Evolutionary conservation across 53 echinoderm and acorn worm species (phyloP).

Genomic region (Holothuria leucospilota): DNA sequence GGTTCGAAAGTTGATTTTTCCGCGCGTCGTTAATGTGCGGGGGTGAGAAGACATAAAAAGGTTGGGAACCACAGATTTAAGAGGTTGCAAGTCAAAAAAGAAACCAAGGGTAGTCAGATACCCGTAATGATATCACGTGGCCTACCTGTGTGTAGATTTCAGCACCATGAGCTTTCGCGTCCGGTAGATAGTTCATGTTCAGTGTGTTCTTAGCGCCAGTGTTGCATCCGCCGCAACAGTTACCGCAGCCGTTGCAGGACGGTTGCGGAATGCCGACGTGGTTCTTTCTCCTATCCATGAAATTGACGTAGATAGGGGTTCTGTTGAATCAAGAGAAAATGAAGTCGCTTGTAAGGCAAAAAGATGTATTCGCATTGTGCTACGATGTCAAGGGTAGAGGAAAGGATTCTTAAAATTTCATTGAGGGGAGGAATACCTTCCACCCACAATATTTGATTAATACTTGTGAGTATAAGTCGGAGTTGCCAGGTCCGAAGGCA

Average conservation of each 20-base stretch:
- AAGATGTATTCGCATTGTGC: background rate
- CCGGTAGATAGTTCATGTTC: conserved; percentile 82
- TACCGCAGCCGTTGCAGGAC: conserved; percentile 62
- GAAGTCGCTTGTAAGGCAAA: background rate
- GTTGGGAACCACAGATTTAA: too few species aligned
- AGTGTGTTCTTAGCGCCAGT: conserved; percentile 71
- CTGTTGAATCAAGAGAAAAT: conserved; percentile 15
- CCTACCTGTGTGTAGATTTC: conserved; percentile 73
- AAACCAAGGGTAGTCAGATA: too few species aligned
- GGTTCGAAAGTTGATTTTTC: too few species aligned
- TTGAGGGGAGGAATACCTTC: background rate
- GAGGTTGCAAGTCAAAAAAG: too few species aligned
- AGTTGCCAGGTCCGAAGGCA: too few species aligned
- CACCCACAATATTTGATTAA: too few species aligned
- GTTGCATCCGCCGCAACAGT: conserved; percentile 63
- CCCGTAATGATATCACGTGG: background rate
- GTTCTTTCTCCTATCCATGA: conserved; percentile 55
- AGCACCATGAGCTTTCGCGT: conserved; percentile 80
- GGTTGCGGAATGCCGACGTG: conserved; percentile 64
- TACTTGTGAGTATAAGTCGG: too few species aligned
- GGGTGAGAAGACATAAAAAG: too few species aligned
- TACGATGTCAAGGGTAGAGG: background rate
- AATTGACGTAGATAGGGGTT: conserved; percentile 72
- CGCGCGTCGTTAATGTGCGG: too few species aligned
- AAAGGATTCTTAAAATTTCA: background rate